Evolutionary conservation across 2,797 vertebrate species (phyloP).

Genomic region (Peromyscus melanophrys): DNA sequence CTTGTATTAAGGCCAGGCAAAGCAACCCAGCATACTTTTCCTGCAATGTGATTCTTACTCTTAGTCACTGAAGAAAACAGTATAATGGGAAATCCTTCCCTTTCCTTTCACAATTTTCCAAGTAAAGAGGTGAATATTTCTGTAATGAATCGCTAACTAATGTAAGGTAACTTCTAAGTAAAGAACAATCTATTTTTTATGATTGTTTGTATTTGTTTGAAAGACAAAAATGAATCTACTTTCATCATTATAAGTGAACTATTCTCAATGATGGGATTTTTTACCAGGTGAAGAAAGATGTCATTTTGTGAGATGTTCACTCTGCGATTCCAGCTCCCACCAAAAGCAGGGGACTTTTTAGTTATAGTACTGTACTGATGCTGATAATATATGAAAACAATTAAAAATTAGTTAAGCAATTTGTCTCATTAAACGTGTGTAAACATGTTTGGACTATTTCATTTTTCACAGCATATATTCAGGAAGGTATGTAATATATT

Average conservation of each 20-base stretch:
- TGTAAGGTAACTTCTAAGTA: constrained; percentile 37
- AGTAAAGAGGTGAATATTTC: constrained; percentile 28
- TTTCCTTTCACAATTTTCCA: constrained; percentile 11
- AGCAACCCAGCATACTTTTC: not conserved
- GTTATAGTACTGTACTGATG: not conserved
- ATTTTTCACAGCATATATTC: not conserved
- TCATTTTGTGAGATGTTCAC: not conserved
- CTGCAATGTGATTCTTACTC: not conserved
- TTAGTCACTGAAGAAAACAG: not conserved
- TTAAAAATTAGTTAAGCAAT: not conserved
- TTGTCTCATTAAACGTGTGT: not conserved
- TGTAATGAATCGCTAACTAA: not conserved
- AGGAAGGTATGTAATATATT: constrained; percentile 37
- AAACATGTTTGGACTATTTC: not conserved
- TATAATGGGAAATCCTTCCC: constrained; percentile 37
- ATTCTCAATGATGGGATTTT: constrained; percentile 32
- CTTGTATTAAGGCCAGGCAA: too few relatives aligned
- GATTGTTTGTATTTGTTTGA: constrained; percentile 26
- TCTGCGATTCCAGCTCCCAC: not conserved
- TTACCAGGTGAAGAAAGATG: not conserved
- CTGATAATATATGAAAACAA: not conserved
- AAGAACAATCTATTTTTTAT: constrained; percentile 28
- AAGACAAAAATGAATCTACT: not conserved
- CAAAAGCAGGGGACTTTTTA: not conserved
- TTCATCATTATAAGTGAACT: constrained; percentile 49